These are phyloP conservation scores for Carposina sasakii DNA, from an alignment of 1,140 invertebrate species.

Conservation along the genomic window DNA sequence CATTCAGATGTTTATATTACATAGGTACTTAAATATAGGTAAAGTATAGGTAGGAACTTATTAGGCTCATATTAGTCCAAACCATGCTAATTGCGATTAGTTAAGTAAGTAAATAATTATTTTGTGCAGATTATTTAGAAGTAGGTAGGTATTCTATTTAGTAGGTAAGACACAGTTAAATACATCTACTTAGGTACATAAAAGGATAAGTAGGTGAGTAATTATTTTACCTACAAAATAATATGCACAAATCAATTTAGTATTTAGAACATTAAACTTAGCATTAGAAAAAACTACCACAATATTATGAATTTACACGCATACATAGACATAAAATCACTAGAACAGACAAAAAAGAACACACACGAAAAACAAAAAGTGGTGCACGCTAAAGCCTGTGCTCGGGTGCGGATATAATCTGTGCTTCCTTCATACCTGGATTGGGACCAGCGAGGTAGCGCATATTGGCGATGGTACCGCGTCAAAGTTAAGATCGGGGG, in stretches of 20 bases:
- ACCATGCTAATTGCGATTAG: neutral
- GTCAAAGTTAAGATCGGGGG: constrained; percentile 68
- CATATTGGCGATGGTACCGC: constrained; percentile 57
- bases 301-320: neutral
- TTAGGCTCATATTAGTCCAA: neutral
- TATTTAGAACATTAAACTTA: too few species aligned
- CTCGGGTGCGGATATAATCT: constrained; percentile 40
- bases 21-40: too few species aligned
- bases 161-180: neutral
- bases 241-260: too few species aligned
- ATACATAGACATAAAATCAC: constrained; percentile 20
- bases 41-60: too few species aligned
- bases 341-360: constrained; percentile 26
- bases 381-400: constrained; percentile 64
- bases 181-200: too few species aligned
- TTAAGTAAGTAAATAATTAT: neutral
- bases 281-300: constrained; percentile 18
- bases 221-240: too few species aligned
- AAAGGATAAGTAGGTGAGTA: too few species aligned
- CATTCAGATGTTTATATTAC: neutral
- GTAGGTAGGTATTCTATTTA: neutral
- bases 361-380: constrained; percentile 43
- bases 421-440: constrained; percentile 76
- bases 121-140: neutral
- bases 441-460: constrained; percentile 79